Base-by-base conservation (phyloP, 2,888 invertebrate genomes). In the Poecilobothrus nobilitatus region DNA sequence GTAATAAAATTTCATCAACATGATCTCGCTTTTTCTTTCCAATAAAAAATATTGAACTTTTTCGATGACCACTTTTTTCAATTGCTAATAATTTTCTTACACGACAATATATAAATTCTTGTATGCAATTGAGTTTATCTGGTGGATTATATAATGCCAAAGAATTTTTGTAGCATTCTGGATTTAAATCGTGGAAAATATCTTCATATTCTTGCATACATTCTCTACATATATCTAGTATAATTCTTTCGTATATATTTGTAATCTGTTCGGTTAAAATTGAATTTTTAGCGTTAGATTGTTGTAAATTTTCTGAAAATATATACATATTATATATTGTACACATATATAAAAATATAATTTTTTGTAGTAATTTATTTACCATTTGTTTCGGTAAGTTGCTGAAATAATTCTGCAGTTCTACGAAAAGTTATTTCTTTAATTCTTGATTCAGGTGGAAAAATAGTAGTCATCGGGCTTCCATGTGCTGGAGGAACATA, bases 1-100 rank as follows among this genome's bases (percentile, higher is more conserved):
- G 83, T 41, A 90, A 86, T 68, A 91, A 81, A 69, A 91, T 84
- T 74, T 89, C 88, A 76, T 91, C 91, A 2, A 91, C 89, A 72
- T 87, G 84, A 77, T 91, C 90, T 64, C 87, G 80, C 73, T 87
- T 86, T 74, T 88, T 88, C 22, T 86, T 82, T 72, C 86, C 87
- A 84, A 88, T 87, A 71, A 75, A 77, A 12, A 75, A 74, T 7
- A 75, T 76, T 68, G 74, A 75, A 22, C 73, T 69, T 68, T 75
- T 76, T 37, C 70, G 73, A 10, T 74, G 74, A 66, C 74, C 74
- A 5, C 74, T 73, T 85, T 76, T 89, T 85, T 71, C 85, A 83
- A 73, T 83, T 79, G 67, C 83, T 85, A 86, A 66, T 84, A 78
- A 71, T 84, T 83, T 68, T 81, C 84, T 68, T 83, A 84, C 76